Evolutionary conservation across 2,113 vertebrate species (phyloP), one percentile per base, ranked within the genome.

Genomic region (Oreochromis spilurus): DNA sequence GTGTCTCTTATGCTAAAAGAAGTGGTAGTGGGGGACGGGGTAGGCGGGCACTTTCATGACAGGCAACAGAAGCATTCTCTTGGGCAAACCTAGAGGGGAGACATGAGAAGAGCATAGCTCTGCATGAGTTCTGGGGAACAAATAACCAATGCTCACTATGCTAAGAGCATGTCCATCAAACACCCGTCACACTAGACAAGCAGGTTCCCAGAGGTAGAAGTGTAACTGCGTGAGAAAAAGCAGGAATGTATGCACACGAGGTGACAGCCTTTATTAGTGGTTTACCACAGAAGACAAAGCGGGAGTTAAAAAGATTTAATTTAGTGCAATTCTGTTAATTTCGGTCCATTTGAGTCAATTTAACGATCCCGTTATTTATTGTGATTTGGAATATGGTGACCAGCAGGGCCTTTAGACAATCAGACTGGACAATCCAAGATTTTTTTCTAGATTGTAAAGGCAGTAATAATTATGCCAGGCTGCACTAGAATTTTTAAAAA

Each of bases 41-140:
- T 98, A 99, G 97, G 98, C 96, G 95, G 98, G 98, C 95, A 99
- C 97, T 98, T 99, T 99, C 99, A 99, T 99, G 97, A 99, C 96
- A 96, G 98, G 99, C 96, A 99, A 99, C 98, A 99, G 98, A 97
- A 99, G 97, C 99, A 99, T 99, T 99, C 98, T 98, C 97, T 99
- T 99, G 97, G 99, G 98, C 95, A 99, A 97, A 99, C 99, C 99
- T 99, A 97, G 97, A 98, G 96, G 97, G 96, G 97, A 98, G 96
- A 99, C 97, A 98, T 91, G 97, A 97, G 97, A 95, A 97, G 93
- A 99, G 97, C 96, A 98, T 91, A 92, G 90, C 97, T 97, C 96
- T 95, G 97, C 94, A 97, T 98, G 95, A 98, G 97, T 97, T 97
- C 91, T 95, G 95, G 91, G 75, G 45, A 87, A 91, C 86, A 93